Evolutionary conservation across 2,113 vertebrate species (phyloP), one percentile per base, ranked within the genome.

Genomic region (Nothocercus julius): DNA sequence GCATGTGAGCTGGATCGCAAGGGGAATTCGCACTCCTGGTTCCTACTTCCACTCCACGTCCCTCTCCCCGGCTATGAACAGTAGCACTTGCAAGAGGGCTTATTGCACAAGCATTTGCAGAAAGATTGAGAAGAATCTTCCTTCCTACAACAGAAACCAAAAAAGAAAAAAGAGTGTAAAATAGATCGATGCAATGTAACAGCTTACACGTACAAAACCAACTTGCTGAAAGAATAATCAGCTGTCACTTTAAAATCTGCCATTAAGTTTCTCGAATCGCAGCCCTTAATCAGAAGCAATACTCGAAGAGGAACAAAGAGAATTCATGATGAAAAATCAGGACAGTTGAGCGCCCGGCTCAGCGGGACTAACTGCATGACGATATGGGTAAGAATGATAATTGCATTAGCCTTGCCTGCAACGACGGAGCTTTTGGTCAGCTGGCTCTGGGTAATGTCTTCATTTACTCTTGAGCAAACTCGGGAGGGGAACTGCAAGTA

Each of bases 291-390:
- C 96, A 97, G 85, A 73, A 96, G 56, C 56, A 95, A 83, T 74
- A 90, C 68, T 95, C 94, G 87, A 96, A 93, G 95, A 94, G 58
- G 93, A 97, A 94, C 85, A 96, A 96, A 96, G 92, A 90, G 95
- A 96, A 96, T 95, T 91, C 79, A 90, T 90, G 95, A 96, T 94
- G 94, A 94, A 92, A 92, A 97, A 94, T 94, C 93, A 95, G 93
- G 91, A 91, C 87, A 91, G 89, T 81, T 88, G 96, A 95, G 79
- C 56, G 4, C 85, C 78, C 89, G 68, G 91, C 95, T 95, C 95
- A 95, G 95, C 14, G 0, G 96, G 93, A 96, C 95, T 95, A 96
- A 95, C 96, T 93, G 87, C 95, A 95, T 81, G 91, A 95, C 91
- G 90, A 91, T 91, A 94, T 94, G 96, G 89, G 64, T 94, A 89